A percentile compares a stretch with the other conserved stretches of the same genome.
Conservation (phyloP, 2,888 invertebrate species). For the Andrena fulva region DNA sequence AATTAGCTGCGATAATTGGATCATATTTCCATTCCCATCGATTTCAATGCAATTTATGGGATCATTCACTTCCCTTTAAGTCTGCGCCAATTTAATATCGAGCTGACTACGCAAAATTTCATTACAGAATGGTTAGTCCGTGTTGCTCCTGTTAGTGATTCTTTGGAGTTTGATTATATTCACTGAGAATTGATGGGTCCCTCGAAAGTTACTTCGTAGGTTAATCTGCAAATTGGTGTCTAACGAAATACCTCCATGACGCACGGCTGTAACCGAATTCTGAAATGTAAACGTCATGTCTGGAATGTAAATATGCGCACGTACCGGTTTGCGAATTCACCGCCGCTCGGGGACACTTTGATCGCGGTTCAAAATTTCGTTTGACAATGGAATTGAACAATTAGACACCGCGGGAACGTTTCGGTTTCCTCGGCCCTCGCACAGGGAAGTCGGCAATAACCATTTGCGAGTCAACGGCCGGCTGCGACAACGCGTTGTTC, state of each 20-base stretch:
- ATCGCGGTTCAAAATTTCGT: not conserved
- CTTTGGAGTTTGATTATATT: not conserved
- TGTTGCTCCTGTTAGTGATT: too few species aligned
- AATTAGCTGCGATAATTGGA: not conserved
- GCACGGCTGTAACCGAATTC: not conserved
- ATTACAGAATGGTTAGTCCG: too few species aligned
- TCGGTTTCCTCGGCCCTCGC: conserved; percentile 6
- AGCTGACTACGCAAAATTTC: too few species aligned
- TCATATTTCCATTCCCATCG: not conserved
- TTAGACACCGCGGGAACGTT: conserved; percentile 28
- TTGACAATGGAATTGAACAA: conserved; percentile 35
- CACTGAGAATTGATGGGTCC: not conserved
- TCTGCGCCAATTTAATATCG: too few species aligned
- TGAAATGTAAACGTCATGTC: not conserved
- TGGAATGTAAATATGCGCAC: not conserved
- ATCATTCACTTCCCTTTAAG: too few species aligned
- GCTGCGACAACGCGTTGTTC: conserved; percentile 37
- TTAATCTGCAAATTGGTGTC: not conserved
- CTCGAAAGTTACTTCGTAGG: not conserved
- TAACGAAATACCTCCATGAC: not conserved
- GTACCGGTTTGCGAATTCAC: not conserved
- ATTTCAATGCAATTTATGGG: not conserved
- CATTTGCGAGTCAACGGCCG: conserved; percentile 54
- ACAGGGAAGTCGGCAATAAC: conserved; percentile 55
- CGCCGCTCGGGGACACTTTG: not conserved